These are phyloP conservation scores for Periphyllus acericola DNA, from an alignment of 2,888 invertebrate species.

Conservation along the genomic window DNA sequence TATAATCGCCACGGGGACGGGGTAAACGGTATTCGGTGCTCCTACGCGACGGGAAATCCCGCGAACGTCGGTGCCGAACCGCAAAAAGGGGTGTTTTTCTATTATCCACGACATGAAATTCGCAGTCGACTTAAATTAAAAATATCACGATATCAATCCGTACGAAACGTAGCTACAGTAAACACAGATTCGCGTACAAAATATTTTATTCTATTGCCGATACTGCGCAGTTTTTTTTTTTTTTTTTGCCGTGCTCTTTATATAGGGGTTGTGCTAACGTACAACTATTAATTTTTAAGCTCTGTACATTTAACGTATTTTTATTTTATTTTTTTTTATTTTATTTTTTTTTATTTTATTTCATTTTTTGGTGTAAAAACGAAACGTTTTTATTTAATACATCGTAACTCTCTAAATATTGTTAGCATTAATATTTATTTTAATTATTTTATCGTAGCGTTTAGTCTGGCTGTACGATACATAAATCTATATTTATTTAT, in stretches of 20 bases:
- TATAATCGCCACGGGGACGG: background rate
- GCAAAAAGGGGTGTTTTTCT: too few relatives aligned
- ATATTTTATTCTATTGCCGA: too few relatives aligned
- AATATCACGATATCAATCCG: too few relatives aligned
- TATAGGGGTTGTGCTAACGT: constrained; percentile 58
- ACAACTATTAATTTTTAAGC: constrained; percentile 29
- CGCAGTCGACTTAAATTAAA: too few relatives aligned
- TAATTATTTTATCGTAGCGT: constrained; percentile 4
- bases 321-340: background rate
- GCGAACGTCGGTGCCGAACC: too few relatives aligned
- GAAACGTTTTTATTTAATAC: constrained; percentile 31
- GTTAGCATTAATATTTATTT: constrained; percentile 52
- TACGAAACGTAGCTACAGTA: too few relatives aligned
- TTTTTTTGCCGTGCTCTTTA: constrained; percentile 39
- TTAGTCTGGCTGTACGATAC: background rate
- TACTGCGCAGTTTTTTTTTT: too few relatives aligned
- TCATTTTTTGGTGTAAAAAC: constrained; percentile 2
- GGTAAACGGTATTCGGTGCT: too few relatives aligned
- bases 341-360: background rate
- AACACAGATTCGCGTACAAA: background rate
- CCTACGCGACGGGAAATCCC: too few relatives aligned
- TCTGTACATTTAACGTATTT: constrained; percentile 12
- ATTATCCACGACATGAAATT: background rate
- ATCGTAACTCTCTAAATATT: constrained; percentile 4
- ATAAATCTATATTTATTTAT: too few relatives aligned